phyloP scores from a whole-genome alignment of 2,113 vertebrate species.

The Neotragus moschatus region DNA sequence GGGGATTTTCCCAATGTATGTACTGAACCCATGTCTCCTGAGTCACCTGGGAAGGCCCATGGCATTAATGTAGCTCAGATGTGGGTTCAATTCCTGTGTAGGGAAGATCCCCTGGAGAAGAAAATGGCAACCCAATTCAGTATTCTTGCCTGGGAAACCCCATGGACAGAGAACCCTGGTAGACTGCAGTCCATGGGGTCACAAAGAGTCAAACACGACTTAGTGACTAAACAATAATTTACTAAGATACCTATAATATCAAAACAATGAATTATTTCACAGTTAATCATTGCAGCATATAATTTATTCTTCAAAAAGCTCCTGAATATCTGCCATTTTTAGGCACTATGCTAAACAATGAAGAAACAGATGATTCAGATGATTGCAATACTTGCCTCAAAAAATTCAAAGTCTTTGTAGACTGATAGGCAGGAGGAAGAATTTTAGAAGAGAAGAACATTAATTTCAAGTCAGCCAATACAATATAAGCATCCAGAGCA shows the following conservation, averaged over 20 bases:
- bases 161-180: background rate
- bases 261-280: background rate
- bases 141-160: background rate
- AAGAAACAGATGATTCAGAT: background rate
- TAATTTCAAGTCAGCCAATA: background rate
- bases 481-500: background rate
- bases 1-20: background rate
- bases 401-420: background rate
- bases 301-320: background rate
- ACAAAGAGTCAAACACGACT: background rate
- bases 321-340: background rate
- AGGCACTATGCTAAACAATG: background rate
- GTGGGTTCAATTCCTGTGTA: background rate
- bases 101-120: background rate
- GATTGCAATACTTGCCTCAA: background rate
- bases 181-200: rapidly evolving
- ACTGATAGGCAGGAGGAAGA: background rate
- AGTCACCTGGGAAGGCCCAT: background rate
- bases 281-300: background rate
- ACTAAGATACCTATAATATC: background rate
- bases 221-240: background rate
- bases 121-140: background rate
- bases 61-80: background rate
- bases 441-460: background rate
- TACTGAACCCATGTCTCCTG: background rate